A percentile compares a stretch with the other conserved stretches of the same genome.
Evolutionary conservation across 2,797 vertebrate genomes (phyloP).

Genomic region (Yasuhikotakia modesta): DNA sequence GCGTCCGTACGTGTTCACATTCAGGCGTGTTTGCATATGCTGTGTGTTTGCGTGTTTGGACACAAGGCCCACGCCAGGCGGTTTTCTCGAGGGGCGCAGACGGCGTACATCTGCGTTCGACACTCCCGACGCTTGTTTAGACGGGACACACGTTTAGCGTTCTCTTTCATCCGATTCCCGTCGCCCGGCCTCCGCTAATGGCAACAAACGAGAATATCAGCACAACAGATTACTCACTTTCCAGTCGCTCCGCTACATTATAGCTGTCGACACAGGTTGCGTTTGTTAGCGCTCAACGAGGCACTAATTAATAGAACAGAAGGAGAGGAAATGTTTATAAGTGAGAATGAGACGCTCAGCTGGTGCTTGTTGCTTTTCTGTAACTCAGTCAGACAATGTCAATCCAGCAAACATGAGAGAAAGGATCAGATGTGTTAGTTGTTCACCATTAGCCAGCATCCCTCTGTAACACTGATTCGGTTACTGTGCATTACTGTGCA

Average conservation of each 20-base stretch:
- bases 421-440: neutral
- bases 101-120: slow-evolving; percentile 51
- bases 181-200: neutral
- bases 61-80: slow-evolving; percentile 37
- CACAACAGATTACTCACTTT: slow-evolving; percentile 25
- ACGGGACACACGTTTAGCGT: slow-evolving; percentile 39
- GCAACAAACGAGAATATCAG: slow-evolving; percentile 1
- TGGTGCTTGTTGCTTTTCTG: slow-evolving; percentile 4
- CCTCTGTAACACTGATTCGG: neutral
- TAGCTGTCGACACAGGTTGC: slow-evolving; percentile 36
- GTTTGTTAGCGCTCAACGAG: slow-evolving; percentile 30
- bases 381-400: neutral
- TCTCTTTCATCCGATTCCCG: slow-evolving; percentile 11
- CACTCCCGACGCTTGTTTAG: slow-evolving; percentile 65
- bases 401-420: no score
- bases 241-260: slow-evolving; percentile 26
- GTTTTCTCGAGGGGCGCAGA: slow-evolving; percentile 40
- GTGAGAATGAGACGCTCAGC: slow-evolving; percentile 19
- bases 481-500: neutral
- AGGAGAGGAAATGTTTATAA: slow-evolving; percentile 26
- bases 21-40: slow-evolving; percentile 29
- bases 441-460: neutral
- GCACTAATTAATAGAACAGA: slow-evolving; percentile 29
- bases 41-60: slow-evolving; percentile 58
- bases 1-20: slow-evolving; percentile 1